phyloP scores from a whole-genome alignment of 2,797 vertebrate species.

The Gymnoscopelus braueri region DNA sequence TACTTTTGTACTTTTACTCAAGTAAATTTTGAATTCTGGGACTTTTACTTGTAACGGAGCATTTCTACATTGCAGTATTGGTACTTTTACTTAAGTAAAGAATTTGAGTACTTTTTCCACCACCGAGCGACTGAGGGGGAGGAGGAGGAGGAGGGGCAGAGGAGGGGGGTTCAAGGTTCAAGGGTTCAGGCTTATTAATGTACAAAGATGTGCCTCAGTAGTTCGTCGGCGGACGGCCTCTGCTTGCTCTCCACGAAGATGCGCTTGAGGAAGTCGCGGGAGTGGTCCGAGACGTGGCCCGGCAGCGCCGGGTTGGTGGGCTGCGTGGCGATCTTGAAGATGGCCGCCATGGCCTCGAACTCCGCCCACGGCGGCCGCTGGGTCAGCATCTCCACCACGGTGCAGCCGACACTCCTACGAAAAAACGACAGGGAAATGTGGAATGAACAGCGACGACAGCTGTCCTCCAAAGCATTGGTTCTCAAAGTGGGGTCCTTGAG shows the following conservation, averaged over 20 bases:
- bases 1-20: no score
- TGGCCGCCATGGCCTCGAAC: slow-evolving; percentile 99
- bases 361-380: slow-evolving; percentile 98
- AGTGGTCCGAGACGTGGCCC: slow-evolving; percentile 93
- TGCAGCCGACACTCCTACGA: slow-evolving; percentile 96
- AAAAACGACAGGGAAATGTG: neutral
- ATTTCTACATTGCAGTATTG: no score
- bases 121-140: neutral
- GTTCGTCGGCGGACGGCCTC: slow-evolving; percentile 94
- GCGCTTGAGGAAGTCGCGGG: slow-evolving; percentile 94
- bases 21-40: no score
- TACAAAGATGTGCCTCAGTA: slow-evolving; percentile 94
- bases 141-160: slow-evolving; percentile 27
- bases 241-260: slow-evolving; percentile 97
- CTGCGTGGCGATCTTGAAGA: slow-evolving; percentile 99
- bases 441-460: no score
- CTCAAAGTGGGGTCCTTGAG: no score
- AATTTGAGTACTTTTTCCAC: no score
- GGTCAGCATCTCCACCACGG: slow-evolving; percentile 98
- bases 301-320: slow-evolving; percentile 96
- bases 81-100: no score
- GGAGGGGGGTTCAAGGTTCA: slow-evolving; percentile 29
- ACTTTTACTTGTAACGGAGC: no score
- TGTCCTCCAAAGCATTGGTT: no score
- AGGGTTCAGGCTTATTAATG: slow-evolving; percentile 81